Evolutionary conservation across 2,797 vertebrate species (phyloP), one percentile per base, ranked within the genome.

Genomic region (Chanos chanos): DNA sequence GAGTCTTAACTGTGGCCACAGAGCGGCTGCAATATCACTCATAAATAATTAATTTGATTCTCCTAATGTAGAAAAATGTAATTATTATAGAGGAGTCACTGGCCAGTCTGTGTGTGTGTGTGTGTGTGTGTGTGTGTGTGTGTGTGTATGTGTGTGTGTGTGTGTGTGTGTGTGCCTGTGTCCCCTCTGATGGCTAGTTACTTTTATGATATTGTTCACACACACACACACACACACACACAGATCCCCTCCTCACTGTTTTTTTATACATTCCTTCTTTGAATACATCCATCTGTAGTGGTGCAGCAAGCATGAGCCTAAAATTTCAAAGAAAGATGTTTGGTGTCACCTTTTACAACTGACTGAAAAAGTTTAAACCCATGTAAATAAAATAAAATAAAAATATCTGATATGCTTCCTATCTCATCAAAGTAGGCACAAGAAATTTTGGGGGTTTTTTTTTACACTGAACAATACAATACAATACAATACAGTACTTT

Each of bases 21-120:
- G n/a, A 52, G 25, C 22, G 30, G 39, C 50, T 64, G 64, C 52
- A 48, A 30, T 24, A 40, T 24, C 31, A 18, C 7, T 5, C 19
- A 41, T 61, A 45, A 72, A 72, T 68, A 56, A 64, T 64, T 36
- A 44, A 68, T 63, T 36, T 21, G 45, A 6, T 50, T 31, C 34
- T 64, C 62, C 40, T 50, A 67, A 44, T 24, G 1, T 54, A 49
- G 30, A n/a, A n/a, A n/a, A 43, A 16, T 36, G 19, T 57, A 27
- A 33, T 54, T 63, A 39, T 44, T 52, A 12, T 47, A 7, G 16
- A 5, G 15, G 51, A 45, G 24, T 52, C 36, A 18, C 27, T 60
- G 39, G 40, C 31, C 34, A 21, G 31, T 44, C 10, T 19, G 1
- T 48, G 8, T 52, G 2, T 13, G 7, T 28, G n/a, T 7, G 19